Evolutionary conservation across 1,140 invertebrate species (phyloP), one percentile per base, ranked within the genome.

Genomic region (Anastrepha ludens): DNA sequence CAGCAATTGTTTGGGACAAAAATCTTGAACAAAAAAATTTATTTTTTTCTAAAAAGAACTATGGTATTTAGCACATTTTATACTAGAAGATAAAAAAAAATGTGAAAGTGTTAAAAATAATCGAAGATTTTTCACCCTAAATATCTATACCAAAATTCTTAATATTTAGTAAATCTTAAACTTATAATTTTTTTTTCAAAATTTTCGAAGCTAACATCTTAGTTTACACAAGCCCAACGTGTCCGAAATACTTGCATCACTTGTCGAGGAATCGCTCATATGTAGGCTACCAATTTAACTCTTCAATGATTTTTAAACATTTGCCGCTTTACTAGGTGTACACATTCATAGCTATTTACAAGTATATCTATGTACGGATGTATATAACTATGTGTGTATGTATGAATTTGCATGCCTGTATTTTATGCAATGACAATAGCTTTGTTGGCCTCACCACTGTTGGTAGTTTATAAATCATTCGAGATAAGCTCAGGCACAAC

Each of bases 381-480:
- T 85, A 29, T 65, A 74, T 78, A 78, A 55, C 17, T 60, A 81
- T 86, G 20, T 41, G 29, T 62, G 17, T 62, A 59, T 41, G 39
- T 11, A 85, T 85, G 50, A 59, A 13, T 78, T 89, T 89, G 89
- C 91, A 89, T 74, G 81, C 39, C 39, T 86, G 91, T 92, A 92
- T 92, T 92, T 92, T 92, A 92, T 92, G 91, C 91, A 92, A 92
- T 92, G 91, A 92, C 91, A 92, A 92, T 92, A 90, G 91, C 91
- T 92, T 91, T 92, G 91, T 91, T 92, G 91, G 90, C 91, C 91
- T 92, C 91, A 90, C 91, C 90, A 90, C 90, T 92, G 91, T 92
- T 92, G 90, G 91, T 92, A 92, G 91, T 92, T 92, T 92, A 92
- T 92, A 92, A 92, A 92, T 92, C 91, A 92, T 92, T 92, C 91